Base-by-base conservation (phyloP, 1,140 invertebrate genomes). In the Drosophila suzukii region DNA sequence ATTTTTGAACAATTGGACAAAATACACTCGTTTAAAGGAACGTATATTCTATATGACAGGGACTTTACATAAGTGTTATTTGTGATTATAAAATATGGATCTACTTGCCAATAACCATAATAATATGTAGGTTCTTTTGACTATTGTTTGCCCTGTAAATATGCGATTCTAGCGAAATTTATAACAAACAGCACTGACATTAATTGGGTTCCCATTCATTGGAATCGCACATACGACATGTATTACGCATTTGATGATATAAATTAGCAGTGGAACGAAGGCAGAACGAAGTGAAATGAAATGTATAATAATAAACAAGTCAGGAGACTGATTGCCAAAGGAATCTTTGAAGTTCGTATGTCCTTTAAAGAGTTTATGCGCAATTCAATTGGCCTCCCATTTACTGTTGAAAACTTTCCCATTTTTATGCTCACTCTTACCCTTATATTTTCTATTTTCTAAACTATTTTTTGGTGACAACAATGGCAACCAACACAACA, bases 101-200 rank as follows among this genome's bases (percentile, higher is more conserved):
- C 20, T 27, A 27, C 27, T 4, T 27, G 27, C 27, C 27, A 27
- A 27, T 27, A 27, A 27, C 27, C 27, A 27, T 4, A 27, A 20
- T 20, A 20, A 20, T 20, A 20, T 1, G 20, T 20, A 20, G 20
- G 20, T 20, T 20, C 20, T 20, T 20, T 20, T 20, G 20, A 2
- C 82, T 82, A 84, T 84, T 84, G 81, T 85, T 78, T 88, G 78
- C 43, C 47, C 17, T 47, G 72, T 49, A 81, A 77, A 81, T 72
- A 81, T 72, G 73, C 72, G 56, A 65, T 62, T 74, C 50, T 11
- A 59, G 49, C 56, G 44, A 65, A 83, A 81, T 86, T 71, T 86
- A 72, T 78, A 78, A 78, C 65, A 67, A 74, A 61, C 27, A 70
- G 43, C 36, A 44, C 47, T 67, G 72, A 76, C 73, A 76, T 76